Evolutionary conservation across 1,140 invertebrate genomes (phyloP).

Genomic region (Hyposmocoma kahamanoa): DNA sequence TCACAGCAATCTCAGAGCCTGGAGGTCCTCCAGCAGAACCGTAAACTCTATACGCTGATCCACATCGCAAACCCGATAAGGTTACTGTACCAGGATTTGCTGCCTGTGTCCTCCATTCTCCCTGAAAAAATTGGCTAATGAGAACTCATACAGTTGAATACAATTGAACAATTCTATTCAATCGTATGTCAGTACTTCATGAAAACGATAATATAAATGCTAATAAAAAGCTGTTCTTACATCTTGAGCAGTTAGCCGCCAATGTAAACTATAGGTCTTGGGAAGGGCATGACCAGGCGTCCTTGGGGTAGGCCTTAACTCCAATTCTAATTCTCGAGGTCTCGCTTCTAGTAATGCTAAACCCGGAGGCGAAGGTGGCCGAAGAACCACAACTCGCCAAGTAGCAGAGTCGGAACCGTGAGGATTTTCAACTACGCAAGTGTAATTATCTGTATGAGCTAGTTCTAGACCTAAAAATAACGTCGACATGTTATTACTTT

Average conservation of each 20-base stretch:
- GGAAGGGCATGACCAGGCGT: slow-evolving; percentile 54
- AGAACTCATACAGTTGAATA: background rate
- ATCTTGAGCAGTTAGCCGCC: slow-evolving; percentile 58
- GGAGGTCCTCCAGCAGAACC: slow-evolving; percentile 58
- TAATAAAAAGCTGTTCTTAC: slow-evolving; percentile 18
- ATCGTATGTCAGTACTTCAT: background rate
- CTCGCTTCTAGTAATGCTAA: slow-evolving; percentile 76
- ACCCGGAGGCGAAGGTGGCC: slow-evolving; percentile 80
- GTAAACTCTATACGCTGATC: slow-evolving; percentile 58
- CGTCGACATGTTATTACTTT: slow-evolving; percentile 4
- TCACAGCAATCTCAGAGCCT: slow-evolving; percentile 49
- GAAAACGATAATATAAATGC: background rate
- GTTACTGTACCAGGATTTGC: slow-evolving; percentile 49
- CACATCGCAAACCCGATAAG: slow-evolving; percentile 50
- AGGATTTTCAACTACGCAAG: slow-evolving; percentile 88
- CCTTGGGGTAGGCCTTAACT: slow-evolving; percentile 75
- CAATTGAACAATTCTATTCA: background rate
- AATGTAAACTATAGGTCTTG: slow-evolving; percentile 54
- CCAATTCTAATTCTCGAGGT: slow-evolving; percentile 77
- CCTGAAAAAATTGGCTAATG: slow-evolving; percentile 42
- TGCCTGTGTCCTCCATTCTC: slow-evolving; percentile 58
- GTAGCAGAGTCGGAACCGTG: slow-evolving; percentile 88
- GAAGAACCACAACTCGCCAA: slow-evolving; percentile 84
- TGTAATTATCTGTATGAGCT: slow-evolving; percentile 86
- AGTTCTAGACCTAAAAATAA: slow-evolving; percentile 64